These are phyloP conservation scores for Babyrousa celebensis DNA, from an alignment of 2,797 vertebrate genomes.

Conservation along the genomic window DNA sequence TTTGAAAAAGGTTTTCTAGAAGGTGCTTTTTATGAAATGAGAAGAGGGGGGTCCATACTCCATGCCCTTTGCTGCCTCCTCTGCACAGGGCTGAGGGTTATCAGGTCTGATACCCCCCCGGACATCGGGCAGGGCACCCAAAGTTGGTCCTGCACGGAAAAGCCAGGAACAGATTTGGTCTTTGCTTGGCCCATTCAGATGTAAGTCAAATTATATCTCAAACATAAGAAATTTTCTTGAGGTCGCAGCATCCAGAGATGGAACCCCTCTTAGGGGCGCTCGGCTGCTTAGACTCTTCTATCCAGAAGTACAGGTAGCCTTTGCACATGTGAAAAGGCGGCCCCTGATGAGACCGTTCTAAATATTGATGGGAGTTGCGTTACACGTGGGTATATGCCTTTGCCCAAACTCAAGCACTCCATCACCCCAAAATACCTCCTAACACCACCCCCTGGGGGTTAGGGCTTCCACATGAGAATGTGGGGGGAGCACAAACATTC, in stretches of 20 bases:
- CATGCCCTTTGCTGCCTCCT: too few relatives aligned
- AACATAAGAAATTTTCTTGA: too few relatives aligned
- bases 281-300: too few relatives aligned
- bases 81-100: neutral
- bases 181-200: neutral
- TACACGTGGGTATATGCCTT: too few relatives aligned
- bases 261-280: too few relatives aligned
- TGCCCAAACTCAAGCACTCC: too few relatives aligned
- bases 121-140: neutral
- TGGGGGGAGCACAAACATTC: neutral
- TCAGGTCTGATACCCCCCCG: neutral
- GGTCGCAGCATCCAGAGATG: too few relatives aligned
- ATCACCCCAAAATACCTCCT: neutral
- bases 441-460: neutral
- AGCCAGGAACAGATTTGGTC: neutral
- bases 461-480: neutral
- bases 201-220: neutral
- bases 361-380: too few relatives aligned
- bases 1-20: neutral
- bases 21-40: neutral
- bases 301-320: too few relatives aligned
- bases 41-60: neutral
- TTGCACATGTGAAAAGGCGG: too few relatives aligned
- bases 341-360: too few relatives aligned
- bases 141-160: neutral